Conservation (phyloP, 1,140 invertebrate species). For the Tetranychus cinnabarinus region DNA sequence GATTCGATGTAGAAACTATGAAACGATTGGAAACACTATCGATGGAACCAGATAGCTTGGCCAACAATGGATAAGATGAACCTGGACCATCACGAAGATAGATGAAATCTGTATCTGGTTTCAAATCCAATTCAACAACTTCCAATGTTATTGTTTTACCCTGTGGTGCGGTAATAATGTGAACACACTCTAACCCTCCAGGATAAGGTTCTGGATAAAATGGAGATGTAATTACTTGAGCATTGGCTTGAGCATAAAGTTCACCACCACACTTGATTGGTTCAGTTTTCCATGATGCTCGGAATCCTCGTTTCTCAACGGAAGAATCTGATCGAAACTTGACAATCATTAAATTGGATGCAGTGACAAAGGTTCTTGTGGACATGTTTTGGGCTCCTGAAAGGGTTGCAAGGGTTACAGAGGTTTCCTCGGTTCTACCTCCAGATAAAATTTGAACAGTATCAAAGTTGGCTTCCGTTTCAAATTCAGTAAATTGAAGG, state of each 20-base stretch:
- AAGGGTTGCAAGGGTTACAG: constrained; percentile 64
- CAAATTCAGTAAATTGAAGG: constrained; percentile 83
- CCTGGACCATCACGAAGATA: constrained; percentile 65
- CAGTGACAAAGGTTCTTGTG: constrained; percentile 62
- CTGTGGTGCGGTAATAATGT: constrained; percentile 62
- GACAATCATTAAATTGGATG: constrained; percentile 91
- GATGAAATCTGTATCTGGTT: constrained; percentile 58
- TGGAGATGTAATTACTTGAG: constrained; percentile 42
- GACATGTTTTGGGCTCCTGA: constrained; percentile 57
- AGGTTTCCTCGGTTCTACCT: constrained; percentile 76
- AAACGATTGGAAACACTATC: constrained; percentile 38
- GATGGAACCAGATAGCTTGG: constrained; percentile 51
- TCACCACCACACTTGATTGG: constrained; percentile 64
- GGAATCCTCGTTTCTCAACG: constrained; percentile 76
- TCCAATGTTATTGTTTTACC: constrained; percentile 66
- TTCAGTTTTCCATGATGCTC: constrained; percentile 32
- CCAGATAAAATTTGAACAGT: constrained; percentile 84
- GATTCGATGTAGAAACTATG: constrained; percentile 67
- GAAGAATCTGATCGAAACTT: constrained; percentile 83
- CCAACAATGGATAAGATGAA: constrained; percentile 56
- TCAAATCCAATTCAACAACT: constrained; percentile 65
- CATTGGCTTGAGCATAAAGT: constrained; percentile 21
- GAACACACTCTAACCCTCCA: constrained; percentile 77
- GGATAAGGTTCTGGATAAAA: constrained; percentile 77
- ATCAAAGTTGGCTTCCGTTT: constrained; percentile 85